Evolutionary conservation across 2,113 vertebrate species (phyloP).

Genomic region (Coregonus clupeaformis): DNA sequence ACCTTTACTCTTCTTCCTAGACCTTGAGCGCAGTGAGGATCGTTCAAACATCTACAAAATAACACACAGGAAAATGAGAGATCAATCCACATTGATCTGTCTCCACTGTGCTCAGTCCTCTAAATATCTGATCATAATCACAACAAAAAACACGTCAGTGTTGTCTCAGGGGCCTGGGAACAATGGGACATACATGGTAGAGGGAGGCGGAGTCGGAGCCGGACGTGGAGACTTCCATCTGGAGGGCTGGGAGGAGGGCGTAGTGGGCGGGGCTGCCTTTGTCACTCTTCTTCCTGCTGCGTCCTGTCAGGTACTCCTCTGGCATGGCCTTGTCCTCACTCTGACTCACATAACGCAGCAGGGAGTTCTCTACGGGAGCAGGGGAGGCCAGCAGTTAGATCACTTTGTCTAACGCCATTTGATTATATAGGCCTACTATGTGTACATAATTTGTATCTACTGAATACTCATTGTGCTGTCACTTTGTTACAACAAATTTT

Average conservation of each 20-base stretch:
- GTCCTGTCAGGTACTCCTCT: conserved; percentile 88
- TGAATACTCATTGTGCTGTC: not conserved
- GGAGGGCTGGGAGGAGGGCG: conserved; percentile 86
- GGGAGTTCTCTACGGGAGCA: conserved; percentile 84
- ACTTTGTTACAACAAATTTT: not conserved
- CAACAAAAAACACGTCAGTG: not conserved
- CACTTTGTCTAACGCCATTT: too few species aligned
- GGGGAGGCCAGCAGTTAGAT: too few species aligned
- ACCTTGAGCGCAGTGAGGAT: conserved; percentile 90
- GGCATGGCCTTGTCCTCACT: conserved; percentile 90
- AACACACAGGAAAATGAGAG: not conserved
- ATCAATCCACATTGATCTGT: not conserved
- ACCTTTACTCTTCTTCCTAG: conserved; percentile 98
- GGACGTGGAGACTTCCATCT: conserved; percentile 94
- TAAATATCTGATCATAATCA: not conserved
- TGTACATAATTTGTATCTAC: not conserved
- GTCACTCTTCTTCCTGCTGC: conserved; percentile 90
- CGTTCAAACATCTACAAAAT: conserved; percentile 90
- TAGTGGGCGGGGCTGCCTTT: conserved; percentile 91
- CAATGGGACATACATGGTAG: conserved; percentile 85
- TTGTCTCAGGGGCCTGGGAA: not conserved
- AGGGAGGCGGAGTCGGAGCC: conserved; percentile 87
- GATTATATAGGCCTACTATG: too few species aligned
- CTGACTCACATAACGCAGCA: conserved; percentile 91
- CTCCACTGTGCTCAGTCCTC: not conserved